Percentiles rank a stretch among this genome's conserved stretches.
phyloP scores from a whole-genome alignment of 1,140 invertebrate genomes.

The Magallana ariakensis region DNA sequence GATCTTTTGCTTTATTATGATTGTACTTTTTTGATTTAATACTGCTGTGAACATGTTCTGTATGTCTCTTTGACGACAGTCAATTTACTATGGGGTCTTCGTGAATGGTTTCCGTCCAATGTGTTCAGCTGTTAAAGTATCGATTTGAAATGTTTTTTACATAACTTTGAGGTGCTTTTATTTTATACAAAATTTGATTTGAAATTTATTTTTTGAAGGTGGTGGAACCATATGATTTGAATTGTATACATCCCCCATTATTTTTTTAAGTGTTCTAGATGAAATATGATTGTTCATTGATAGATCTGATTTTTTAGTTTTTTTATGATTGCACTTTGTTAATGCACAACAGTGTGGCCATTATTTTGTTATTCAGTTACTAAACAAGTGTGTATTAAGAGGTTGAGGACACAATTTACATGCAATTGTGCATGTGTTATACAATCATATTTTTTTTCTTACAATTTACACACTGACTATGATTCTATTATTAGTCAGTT shows the following conservation, averaged over 20 bases:
- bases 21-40: not conserved
- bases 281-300: no score
- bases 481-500: not conserved
- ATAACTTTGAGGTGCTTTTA: constrained; percentile 8
- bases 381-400: not conserved
- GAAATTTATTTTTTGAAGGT: no score
- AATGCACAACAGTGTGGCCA: not conserved
- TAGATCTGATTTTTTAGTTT: no score
- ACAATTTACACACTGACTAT: not conserved
- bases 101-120: constrained; percentile 10
- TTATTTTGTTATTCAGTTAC: not conserved
- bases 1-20: not conserved
- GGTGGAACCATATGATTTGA: no score
- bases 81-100: not conserved
- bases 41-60: not conserved
- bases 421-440: not conserved
- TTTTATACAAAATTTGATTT: no score
- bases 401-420: no score
- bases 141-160: not conserved
- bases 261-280: no score
- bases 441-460: not conserved
- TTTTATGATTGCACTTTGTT: not conserved
- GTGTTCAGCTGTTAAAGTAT: constrained; percentile 9
- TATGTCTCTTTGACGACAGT: not conserved
- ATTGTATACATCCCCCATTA: no score